These are phyloP conservation scores for Prunella himalayana DNA, from an alignment of 2,113 vertebrate genomes.

Conservation along the genomic window DNA sequence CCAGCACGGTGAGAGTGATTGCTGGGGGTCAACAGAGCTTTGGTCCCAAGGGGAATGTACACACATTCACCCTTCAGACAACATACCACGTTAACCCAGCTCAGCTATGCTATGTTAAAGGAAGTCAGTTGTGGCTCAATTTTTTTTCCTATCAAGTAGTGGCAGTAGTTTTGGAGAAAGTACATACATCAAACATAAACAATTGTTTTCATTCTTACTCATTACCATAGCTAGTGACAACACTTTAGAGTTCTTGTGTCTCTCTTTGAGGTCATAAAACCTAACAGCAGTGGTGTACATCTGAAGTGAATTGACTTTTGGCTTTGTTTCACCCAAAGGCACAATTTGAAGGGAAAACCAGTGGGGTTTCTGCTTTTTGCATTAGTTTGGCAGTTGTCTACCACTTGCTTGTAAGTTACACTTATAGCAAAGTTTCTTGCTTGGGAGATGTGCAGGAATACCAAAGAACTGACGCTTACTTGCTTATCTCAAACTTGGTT, in stretches of 20 bases:
- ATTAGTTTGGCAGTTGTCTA: neutral
- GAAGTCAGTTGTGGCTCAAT: neutral
- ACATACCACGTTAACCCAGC: neutral
- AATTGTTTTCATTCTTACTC: neutral
- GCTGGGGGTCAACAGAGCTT: neutral
- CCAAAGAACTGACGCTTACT: neutral
- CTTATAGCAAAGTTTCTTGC: neutral
- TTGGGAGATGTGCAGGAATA: neutral
- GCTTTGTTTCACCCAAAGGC: neutral
- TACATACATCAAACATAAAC: neutral
- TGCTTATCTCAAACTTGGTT: neutral
- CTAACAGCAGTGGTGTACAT: neutral
- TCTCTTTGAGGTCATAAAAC: neutral
- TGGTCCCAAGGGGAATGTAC: fast-evolving
- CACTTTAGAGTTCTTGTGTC: neutral
- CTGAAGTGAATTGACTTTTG: neutral
- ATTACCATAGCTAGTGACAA: neutral
- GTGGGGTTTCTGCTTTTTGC: neutral
- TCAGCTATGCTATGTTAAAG: neutral
- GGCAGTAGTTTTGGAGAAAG: neutral
- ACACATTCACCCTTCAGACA: fast-evolving
- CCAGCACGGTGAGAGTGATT: fast-evolving
- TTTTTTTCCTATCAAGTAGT: neutral
- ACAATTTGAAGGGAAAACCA: neutral
- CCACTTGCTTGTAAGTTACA: neutral